Evolutionary conservation across 2,797 vertebrate genomes (phyloP).

Genomic region (Megalops cyprinoides): DNA sequence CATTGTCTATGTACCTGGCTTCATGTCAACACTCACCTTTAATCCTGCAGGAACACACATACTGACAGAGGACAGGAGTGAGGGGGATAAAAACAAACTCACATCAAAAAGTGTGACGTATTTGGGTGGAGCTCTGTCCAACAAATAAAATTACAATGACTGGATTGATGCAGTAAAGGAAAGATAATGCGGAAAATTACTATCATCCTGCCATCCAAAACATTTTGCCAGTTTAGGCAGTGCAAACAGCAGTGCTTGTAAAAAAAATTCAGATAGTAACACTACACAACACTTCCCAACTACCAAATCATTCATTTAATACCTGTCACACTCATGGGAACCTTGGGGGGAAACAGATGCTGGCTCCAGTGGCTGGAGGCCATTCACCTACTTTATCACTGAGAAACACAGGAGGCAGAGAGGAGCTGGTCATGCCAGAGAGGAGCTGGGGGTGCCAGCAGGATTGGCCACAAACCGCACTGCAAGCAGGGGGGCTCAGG

Average conservation of each 20-base stretch:
- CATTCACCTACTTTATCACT: background rate
- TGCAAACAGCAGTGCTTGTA: background rate
- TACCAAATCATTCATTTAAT: background rate
- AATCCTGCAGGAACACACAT: constrained; percentile 60
- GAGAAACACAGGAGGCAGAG: background rate
- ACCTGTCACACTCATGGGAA: background rate
- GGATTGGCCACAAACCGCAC: background rate
- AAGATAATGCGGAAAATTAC: no score
- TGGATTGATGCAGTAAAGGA: background rate
- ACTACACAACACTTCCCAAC: background rate
- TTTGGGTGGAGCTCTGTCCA: constrained; percentile 56
- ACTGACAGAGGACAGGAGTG: constrained; percentile 55
- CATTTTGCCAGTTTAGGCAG: background rate
- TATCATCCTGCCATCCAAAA: background rate
- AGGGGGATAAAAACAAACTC: constrained; percentile 50
- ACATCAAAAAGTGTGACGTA: constrained; percentile 60
- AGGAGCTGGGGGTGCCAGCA: background rate
- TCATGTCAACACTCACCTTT: constrained; percentile 56
- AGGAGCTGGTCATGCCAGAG: background rate
- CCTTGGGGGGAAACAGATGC: background rate
- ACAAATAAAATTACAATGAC: constrained; percentile 47
- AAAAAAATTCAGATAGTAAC: no score
- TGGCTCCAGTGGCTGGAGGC: background rate
- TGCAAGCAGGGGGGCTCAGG: no score
- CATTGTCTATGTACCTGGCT: constrained; percentile 53